Evolutionary conservation across 2,113 vertebrate genomes (phyloP).

Genomic region (Sterrhoptilus dennistouni): DNA sequence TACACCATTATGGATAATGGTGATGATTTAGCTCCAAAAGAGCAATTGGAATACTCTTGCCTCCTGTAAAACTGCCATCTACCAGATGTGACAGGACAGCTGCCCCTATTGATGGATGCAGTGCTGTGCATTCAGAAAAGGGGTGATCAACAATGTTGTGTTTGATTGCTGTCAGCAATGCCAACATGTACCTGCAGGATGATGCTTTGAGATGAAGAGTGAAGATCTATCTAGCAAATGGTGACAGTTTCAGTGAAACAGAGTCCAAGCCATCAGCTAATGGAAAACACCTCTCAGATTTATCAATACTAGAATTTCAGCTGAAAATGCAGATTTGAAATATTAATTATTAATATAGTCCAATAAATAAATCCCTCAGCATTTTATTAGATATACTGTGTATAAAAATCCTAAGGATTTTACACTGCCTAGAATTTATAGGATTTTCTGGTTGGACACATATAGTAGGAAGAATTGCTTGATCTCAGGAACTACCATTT

Average conservation of each 20-base stretch:
- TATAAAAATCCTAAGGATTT: not conserved
- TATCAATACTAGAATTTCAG: not conserved
- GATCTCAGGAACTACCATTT: not conserved
- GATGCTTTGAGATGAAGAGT: not conserved
- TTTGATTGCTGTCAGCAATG: not conserved
- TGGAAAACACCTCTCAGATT: not conserved
- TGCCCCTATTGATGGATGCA: rapidly evolving
- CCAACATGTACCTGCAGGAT: not conserved
- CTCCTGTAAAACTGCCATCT: not conserved
- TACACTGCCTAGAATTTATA: not conserved
- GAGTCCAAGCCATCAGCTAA: not conserved
- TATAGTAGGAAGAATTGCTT: not conserved
- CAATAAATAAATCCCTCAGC: not conserved
- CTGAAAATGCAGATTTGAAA: not conserved
- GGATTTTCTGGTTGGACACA: not conserved
- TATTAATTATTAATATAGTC: not conserved
- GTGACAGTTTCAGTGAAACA: not conserved
- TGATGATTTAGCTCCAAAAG: not conserved
- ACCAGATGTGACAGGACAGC: not conserved
- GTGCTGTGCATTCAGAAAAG: not conserved
- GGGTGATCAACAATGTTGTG: not conserved
- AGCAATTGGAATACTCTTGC: rapidly evolving
- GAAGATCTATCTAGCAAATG: not conserved
- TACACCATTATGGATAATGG: not conserved
- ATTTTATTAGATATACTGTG: not conserved